A percentile compares a stretch with the other conserved stretches of the same genome.
phyloP scores from a whole-genome alignment of 2,113 vertebrate species.

The Labeo catla region DNA sequence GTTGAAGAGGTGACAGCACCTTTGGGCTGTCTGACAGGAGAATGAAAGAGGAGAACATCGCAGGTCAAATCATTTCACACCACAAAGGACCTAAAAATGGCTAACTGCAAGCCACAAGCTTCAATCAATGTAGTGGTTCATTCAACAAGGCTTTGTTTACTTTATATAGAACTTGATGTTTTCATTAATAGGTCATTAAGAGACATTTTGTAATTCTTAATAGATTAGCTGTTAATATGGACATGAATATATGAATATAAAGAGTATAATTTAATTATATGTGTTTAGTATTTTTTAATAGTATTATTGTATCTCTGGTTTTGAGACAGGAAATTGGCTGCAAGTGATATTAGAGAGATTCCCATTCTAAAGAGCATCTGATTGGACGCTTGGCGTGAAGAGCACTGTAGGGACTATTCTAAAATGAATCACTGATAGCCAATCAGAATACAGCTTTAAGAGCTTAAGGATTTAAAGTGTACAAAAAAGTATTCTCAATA shows the following conservation, averaged over 20 bases:
- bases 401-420: too few species aligned
- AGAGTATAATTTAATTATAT: neutral
- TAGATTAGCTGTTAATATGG: neutral
- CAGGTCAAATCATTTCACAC: constrained; percentile 32
- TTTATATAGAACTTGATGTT: neutral
- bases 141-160: neutral
- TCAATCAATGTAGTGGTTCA: neutral
- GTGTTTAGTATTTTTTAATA: too few species aligned
- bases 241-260: neutral
- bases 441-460: too few species aligned
- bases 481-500: too few species aligned
- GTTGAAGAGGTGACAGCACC: constrained; percentile 39
- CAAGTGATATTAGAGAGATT: neutral
- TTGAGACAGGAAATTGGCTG: neutral
- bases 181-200: neutral
- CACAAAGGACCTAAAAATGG: neutral
- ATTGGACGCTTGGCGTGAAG: too few species aligned
- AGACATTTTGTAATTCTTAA: neutral
- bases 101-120: constrained; percentile 8
- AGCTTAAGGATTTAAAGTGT: too few species aligned
- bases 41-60: constrained; percentile 10
- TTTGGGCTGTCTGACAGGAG: constrained; percentile 40
- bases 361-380: neutral
- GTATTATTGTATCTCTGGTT: neutral
- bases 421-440: too few species aligned